Conservation (phyloP, 2,113 vertebrate genomes). For the Elgaria multicarinata region DNA sequence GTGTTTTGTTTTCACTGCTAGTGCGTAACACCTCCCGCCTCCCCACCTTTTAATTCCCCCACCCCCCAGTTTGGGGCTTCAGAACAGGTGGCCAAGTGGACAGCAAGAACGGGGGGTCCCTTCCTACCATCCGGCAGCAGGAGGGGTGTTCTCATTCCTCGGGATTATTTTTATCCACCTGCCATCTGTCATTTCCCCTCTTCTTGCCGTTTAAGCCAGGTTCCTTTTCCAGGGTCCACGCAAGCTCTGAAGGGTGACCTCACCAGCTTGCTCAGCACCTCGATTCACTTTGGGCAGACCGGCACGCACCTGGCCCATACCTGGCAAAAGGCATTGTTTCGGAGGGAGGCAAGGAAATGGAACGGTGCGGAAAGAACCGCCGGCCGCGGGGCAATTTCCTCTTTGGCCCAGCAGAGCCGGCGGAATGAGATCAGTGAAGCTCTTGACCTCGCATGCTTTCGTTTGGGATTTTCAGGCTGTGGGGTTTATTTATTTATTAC, state of each 20-base stretch:
- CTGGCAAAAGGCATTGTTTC: neutral
- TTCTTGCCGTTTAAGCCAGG: constrained; percentile 8
- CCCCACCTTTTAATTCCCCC: neutral
- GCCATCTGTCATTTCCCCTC: constrained; percentile 68
- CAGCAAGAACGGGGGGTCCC: constrained; percentile 11
- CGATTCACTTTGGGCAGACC: neutral
- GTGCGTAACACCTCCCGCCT: neutral
- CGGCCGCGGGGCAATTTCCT: neutral
- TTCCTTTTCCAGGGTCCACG: constrained; percentile 47
- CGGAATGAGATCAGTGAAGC: neutral
- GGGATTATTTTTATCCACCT: constrained; percentile 65
- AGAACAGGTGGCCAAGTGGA: constrained; percentile 40
- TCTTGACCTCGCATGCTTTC: neutral
- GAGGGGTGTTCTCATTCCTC: constrained; percentile 42
- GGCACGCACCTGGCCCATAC: neutral
- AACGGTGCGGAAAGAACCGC: neutral
- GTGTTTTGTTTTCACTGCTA: neutral
- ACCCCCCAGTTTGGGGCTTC: neutral
- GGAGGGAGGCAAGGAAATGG: fast-evolving
- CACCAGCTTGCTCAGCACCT: constrained; percentile 32
- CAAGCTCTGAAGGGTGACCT: constrained; percentile 42
- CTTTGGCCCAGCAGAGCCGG: fast-evolving
- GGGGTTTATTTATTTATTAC: too few relatives aligned
- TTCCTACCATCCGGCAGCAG: constrained; percentile 33
- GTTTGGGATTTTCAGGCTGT: neutral